Percentiles rank a stretch among this genome's conserved stretches.
These are phyloP conservation scores for Drosophila cardini DNA, from an alignment of 1,140 invertebrate genomes.

Conservation along the genomic window DNA sequence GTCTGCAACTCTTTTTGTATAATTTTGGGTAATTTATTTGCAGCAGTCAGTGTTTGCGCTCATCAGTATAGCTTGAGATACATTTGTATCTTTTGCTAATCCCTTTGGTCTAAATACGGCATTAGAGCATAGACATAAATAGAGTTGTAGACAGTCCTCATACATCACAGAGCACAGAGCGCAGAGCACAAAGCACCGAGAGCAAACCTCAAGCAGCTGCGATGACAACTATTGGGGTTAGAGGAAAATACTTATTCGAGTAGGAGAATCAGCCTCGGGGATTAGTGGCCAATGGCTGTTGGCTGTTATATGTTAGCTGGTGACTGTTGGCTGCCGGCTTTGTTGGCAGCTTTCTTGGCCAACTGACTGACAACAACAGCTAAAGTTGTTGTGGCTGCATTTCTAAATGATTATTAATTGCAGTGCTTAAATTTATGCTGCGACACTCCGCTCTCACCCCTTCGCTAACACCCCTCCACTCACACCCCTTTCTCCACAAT, in stretches of 20 bases:
- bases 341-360: conserved; percentile 31
- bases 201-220: conserved; percentile 67
- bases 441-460: conserved; percentile 9
- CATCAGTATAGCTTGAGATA: conserved; percentile 42
- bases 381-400: conserved; percentile 49
- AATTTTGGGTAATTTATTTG: conserved; percentile 65
- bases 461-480: conserved; percentile 9
- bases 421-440: conserved; percentile 61
- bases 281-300: conserved; percentile 50
- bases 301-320: neutral
- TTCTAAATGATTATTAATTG: conserved; percentile 79
- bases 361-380: conserved; percentile 51
- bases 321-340: conserved; percentile 15
- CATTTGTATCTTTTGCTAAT: conserved; percentile 74
- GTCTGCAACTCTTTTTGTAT: conserved; percentile 56
- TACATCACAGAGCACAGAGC: conserved; percentile 47
- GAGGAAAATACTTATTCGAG: neutral
- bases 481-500: neutral
- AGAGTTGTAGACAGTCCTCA: conserved; percentile 58
- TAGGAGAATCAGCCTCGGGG: conserved; percentile 23
- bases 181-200: no score
- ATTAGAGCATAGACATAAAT: conserved; percentile 50
- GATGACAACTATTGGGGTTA: conserved; percentile 32
- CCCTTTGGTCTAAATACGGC: conserved; percentile 66
- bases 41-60: conserved; percentile 8